Conservation (phyloP, 1,140 invertebrate species). For the Ridgeia piscesae region DNA sequence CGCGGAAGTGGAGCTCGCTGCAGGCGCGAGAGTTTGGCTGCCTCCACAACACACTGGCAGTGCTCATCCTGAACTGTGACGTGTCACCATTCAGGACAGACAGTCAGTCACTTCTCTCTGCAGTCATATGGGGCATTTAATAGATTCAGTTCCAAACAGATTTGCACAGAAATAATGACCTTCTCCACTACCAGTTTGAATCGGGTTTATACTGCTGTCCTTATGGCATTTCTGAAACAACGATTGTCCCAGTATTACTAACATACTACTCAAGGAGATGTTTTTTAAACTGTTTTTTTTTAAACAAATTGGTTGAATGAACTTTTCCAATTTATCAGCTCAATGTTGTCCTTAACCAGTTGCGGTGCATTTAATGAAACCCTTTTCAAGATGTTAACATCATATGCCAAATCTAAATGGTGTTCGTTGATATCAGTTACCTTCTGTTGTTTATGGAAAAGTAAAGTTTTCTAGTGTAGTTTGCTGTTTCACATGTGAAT, state of each 20-base stretch:
- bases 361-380: not conserved
- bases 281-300: too few species aligned
- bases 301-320: too few species aligned
- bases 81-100: constrained; percentile 32
- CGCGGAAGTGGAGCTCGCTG: constrained; percentile 57
- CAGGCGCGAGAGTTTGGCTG: constrained; percentile 59
- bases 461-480: not conserved
- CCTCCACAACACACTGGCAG: constrained; percentile 56
- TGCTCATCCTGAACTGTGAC: constrained; percentile 56
- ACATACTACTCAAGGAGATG: too few species aligned
- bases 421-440: not conserved
- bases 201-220: not conserved
- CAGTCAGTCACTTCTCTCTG: constrained; percentile 16
- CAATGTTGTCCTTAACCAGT: not conserved
- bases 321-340: not conserved
- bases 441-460: not conserved
- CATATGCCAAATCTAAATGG: not conserved
- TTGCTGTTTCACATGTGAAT: not conserved
- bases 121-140: not conserved
- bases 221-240: not conserved
- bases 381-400: not conserved
- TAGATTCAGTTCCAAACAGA: not conserved
- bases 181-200: not conserved
- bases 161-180: not conserved
- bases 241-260: too few species aligned